Evolutionary conservation across 2,888 invertebrate genomes (phyloP).

Genomic region (Ophion ventricosus): DNA sequence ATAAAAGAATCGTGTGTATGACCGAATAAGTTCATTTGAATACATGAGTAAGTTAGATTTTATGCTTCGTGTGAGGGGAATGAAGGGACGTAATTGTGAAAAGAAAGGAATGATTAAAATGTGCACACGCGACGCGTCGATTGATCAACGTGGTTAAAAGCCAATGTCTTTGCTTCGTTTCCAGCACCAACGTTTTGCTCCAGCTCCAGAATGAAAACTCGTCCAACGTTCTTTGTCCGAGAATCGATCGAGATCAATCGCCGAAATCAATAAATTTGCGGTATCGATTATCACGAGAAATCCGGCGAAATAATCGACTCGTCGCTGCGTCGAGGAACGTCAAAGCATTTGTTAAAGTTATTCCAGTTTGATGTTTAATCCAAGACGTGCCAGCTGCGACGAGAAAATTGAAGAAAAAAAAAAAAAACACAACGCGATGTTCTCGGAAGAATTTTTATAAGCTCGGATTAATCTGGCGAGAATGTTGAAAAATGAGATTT

Average conservation of each 20-base stretch:
- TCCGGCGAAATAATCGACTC: slow-evolving; percentile 33
- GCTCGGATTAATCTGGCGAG: not conserved
- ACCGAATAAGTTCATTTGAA: slow-evolving; percentile 60
- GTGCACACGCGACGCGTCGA: slow-evolving; percentile 40
- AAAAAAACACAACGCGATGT: too few species aligned
- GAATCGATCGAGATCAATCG: not conserved
- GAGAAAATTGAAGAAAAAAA: too few species aligned
- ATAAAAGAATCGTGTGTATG: slow-evolving; percentile 54
- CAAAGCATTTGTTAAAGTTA: slow-evolving; percentile 76
- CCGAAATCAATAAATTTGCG: not conserved
- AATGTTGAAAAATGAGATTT: not conserved
- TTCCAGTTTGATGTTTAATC: slow-evolving; percentile 70
- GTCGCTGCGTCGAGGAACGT: slow-evolving; percentile 61
- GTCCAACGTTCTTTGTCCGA: not conserved
- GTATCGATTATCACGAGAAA: not conserved
- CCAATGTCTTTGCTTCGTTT: slow-evolving; percentile 58
- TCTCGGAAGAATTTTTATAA: not conserved
- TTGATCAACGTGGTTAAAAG: slow-evolving; percentile 54
- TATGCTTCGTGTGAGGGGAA: slow-evolving; percentile 59
- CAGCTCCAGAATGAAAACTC: not conserved
- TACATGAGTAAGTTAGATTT: slow-evolving; percentile 58
- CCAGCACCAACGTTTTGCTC: not conserved
- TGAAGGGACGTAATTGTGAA: slow-evolving; percentile 51
- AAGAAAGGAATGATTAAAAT: slow-evolving; percentile 27
- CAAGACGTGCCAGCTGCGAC: slow-evolving; percentile 46